A percentile compares a stretch with the other conserved stretches of the same genome.
phyloP scores from a whole-genome alignment of 1,140 invertebrate species.

The Pachypsylla venusta region DNA sequence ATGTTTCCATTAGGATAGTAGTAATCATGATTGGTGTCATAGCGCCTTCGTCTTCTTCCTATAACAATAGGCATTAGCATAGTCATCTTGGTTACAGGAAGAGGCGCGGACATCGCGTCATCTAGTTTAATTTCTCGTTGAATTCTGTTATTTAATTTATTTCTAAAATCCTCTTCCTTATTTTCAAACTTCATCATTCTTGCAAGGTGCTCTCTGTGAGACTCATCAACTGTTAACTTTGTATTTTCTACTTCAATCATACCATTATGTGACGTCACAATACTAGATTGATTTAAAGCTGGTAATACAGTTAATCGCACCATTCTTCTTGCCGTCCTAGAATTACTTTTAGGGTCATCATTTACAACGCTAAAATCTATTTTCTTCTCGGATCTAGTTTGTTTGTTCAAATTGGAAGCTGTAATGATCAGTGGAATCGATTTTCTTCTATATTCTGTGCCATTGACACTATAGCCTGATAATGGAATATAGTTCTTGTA shows the following conservation, averaged over 20 bases:
- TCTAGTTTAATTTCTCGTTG: no score
- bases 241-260: constrained; percentile 55
- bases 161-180: no score
- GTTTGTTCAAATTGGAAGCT: not conserved
- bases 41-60: no score
- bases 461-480: not conserved
- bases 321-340: constrained; percentile 15
- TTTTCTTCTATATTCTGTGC: not conserved
- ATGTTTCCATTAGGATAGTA: no score
- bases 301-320: constrained; percentile 55
- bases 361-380: not conserved
- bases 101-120: no score
- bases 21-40: no score
- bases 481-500: constrained; percentile 5
- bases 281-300: constrained; percentile 42
- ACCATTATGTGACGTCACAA: constrained; percentile 57
- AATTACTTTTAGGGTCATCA: not conserved
- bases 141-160: no score
- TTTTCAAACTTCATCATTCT: constrained; percentile 30
- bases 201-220: constrained; percentile 35
- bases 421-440: constrained; percentile 4
- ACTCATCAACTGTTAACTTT: constrained; percentile 48
- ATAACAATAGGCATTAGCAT: no score
- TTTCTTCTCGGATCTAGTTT: not conserved
- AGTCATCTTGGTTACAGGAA: no score